Evolutionary conservation across 2,797 vertebrate species (phyloP), one percentile per base, ranked within the genome.

Genomic region (Rhabdophis nuchalis): DNA sequence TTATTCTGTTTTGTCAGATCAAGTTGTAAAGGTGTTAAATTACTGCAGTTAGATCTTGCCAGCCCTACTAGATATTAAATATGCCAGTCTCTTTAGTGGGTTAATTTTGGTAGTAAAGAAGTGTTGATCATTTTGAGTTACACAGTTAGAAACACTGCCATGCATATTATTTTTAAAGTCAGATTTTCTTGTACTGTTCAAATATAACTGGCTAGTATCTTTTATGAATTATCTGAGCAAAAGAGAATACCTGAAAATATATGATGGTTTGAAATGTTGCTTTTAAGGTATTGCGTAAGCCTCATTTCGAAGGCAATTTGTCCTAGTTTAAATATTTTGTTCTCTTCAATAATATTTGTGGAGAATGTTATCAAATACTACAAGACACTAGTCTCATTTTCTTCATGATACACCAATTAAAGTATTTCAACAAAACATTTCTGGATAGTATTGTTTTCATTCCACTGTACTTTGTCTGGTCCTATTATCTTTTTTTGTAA

Each of bases 401-500:
- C 46, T 93, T 64, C 2, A 18, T 50, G 0, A 3, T 52, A 52
- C 94, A 52, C 92, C 95, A 92, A 53, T 61, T 94, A 8, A 90
- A 91, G 2, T 60, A 94, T 94, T 94, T 89, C 64, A 92, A 89
- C 89, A 94, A 85, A 90, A 68, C 20, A 36, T 32, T 93, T 93
- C 8, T 91, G 72, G 90, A 91, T 1, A 77, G 46, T 89, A 87
- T 94, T 95, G 87, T 94, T 95, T 0, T 92, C 32, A 89, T 85
- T 92, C 85, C 23, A 29, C 4, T 41, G 52, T 36, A 14, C 50
- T 14, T 53, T 27, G 93, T 96, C 87, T 92, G 53, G 56, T 93
- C 87, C 87, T 92, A 56, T 95, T 1, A 18, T 94, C 72, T 94
- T 58, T 92, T 96, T 95, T 96, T 14, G 92, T 96, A 96, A 96